These are phyloP conservation scores for Acinonyx jubatus DNA, from an alignment of 2,113 vertebrate species.

Conservation along the genomic window DNA sequence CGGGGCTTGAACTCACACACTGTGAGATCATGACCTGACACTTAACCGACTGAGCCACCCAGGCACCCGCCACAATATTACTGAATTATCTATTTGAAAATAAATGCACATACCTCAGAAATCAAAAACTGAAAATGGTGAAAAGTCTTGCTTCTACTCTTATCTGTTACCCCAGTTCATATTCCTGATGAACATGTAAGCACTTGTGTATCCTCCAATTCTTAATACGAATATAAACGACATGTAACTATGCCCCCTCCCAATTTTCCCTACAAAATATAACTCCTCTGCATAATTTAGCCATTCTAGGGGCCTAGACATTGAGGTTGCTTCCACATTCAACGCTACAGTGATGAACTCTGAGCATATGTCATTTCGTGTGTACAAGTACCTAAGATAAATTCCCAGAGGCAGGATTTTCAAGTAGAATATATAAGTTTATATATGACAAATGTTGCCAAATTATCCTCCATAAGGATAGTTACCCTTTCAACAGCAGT, in stretches of 20 bases:
- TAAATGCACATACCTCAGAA: not conserved
- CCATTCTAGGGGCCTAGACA: not conserved
- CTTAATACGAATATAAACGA: not conserved
- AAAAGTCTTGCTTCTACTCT: not conserved
- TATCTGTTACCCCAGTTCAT: not conserved
- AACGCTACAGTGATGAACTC: not conserved
- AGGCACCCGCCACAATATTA: not conserved
- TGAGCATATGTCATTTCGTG: not conserved
- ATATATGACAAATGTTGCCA: not conserved
- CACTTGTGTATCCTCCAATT: not conserved
- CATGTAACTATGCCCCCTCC: not conserved
- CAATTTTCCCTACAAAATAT: not conserved
- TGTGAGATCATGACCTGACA: no score
- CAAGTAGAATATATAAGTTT: not conserved
- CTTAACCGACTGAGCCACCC: no score
- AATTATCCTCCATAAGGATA: not conserved
- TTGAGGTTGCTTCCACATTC: not conserved
- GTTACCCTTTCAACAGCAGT: not conserved
- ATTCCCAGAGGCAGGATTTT: not conserved
- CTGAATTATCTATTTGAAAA: not conserved
- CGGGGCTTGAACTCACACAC: no score
- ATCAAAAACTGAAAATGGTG: not conserved
- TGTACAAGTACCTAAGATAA: not conserved
- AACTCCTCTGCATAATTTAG: not conserved
- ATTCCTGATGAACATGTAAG: not conserved